Conservation (phyloP, 2,797 vertebrate genomes). For the Semotilus atromaculatus region DNA sequence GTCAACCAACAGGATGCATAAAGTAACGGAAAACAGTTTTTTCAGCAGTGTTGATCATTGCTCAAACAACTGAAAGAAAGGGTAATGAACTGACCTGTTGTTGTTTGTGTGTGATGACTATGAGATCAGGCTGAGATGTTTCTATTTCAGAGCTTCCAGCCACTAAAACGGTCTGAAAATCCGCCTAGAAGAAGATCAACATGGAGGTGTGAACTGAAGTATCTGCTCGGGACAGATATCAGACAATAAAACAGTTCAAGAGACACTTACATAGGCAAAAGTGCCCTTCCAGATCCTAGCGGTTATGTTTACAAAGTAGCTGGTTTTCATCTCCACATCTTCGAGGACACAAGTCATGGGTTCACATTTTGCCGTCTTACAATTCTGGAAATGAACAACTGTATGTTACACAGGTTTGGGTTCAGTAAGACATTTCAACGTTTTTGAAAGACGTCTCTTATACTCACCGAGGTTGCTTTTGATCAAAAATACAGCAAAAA, state of each 20-base stretch:
- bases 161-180: slow-evolving; percentile 79
- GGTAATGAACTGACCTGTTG: slow-evolving; percentile 70
- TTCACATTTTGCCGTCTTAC: slow-evolving; percentile 73
- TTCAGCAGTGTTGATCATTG: not conserved
- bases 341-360: slow-evolving; percentile 78
- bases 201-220: not conserved
- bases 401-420: not conserved
- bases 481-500: not conserved
- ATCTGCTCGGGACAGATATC: not conserved
- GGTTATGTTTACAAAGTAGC: slow-evolving; percentile 81
- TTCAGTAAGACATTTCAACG: no score
- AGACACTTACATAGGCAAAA: slow-evolving; percentile 68
- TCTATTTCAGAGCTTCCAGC: slow-evolving; percentile 74
- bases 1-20: not conserved
- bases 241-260: not conserved
- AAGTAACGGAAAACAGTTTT: not conserved
- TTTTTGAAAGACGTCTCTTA: not conserved
- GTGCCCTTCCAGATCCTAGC: slow-evolving; percentile 85
- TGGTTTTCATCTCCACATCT: slow-evolving; percentile 73
- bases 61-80: not conserved
- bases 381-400: slow-evolving; percentile 71
- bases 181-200: slow-evolving; percentile 68
- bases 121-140: slow-evolving; percentile 76
- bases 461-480: not conserved
- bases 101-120: slow-evolving; percentile 75